Percentiles rank a stretch among this genome's conserved stretches.
Conservation (phyloP, 30 jellyfish, hydroid and myxozoan species). For the Aurelia sp. region DNA sequence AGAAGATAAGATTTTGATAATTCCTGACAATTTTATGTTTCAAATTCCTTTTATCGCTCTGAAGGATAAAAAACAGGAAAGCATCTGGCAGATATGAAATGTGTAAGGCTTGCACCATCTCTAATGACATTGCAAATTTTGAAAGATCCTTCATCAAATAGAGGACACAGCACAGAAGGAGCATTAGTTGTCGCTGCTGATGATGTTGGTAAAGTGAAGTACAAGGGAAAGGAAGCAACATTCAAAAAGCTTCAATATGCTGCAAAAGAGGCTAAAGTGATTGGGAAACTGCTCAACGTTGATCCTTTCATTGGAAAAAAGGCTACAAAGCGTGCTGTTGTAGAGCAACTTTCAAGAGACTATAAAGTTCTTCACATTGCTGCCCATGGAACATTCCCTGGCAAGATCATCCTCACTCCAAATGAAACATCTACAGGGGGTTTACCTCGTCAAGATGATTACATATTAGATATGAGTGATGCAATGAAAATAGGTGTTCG, state of each 20-base stretch:
- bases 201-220: no score
- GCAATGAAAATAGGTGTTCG: neutral
- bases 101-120: no score
- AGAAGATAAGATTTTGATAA: no score
- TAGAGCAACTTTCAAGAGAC: neutral
- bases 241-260: neutral
- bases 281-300: neutral
- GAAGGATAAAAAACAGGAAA: no score
- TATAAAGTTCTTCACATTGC: neutral
- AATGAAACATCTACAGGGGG: neutral
- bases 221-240: no score
- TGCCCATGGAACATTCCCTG: neutral
- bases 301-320: slow-evolving; percentile 1
- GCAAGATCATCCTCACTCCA: neutral
- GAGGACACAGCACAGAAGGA: no score
- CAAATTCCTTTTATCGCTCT: no score
- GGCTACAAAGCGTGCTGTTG: neutral
- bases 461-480: neutral
- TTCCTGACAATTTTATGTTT: no score
- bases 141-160: no score
- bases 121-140: no score
- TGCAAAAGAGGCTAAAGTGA: neutral
- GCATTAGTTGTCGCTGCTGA: no score
- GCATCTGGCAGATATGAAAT: no score
- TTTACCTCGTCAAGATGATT: neutral